Conservation (phyloP, 2,113 vertebrate species). For the Octodon degus region DNA sequence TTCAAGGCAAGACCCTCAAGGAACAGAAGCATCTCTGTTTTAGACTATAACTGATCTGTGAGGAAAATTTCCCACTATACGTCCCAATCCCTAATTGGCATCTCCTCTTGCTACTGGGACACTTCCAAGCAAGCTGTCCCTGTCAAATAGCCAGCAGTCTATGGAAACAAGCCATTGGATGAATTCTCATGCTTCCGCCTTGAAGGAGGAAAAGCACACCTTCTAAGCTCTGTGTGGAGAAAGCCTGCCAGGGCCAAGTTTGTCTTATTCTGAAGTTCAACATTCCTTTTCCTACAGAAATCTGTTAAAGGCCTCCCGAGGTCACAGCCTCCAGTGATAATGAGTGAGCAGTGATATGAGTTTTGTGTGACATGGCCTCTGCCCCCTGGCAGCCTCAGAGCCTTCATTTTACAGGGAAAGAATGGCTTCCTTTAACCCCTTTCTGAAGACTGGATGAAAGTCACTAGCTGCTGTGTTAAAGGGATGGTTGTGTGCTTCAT, state of each 20-base stretch:
- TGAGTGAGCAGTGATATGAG: not conserved
- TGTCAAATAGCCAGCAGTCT: not conserved
- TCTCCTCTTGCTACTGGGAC: slow-evolving; percentile 27
- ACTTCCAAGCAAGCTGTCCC: not conserved
- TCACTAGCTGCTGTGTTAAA: not conserved
- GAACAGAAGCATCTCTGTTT: slow-evolving; percentile 11
- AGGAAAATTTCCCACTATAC: not conserved
- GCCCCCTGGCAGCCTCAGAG: not conserved
- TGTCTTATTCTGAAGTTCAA: slow-evolving; percentile 49
- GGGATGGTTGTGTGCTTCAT: not conserved
- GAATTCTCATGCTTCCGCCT: slow-evolving; percentile 45
- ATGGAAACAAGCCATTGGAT: slow-evolving; percentile 34
- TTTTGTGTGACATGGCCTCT: not conserved
- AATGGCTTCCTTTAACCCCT: not conserved
- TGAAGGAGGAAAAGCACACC: slow-evolving; percentile 34
- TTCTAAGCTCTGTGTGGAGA: not conserved
- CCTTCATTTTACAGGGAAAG: slow-evolving; percentile 4
- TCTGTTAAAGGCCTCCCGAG: not conserved
- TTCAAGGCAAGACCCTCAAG: slow-evolving; percentile 29
- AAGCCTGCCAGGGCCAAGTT: not conserved
- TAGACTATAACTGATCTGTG: not conserved
- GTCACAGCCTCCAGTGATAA: not conserved
- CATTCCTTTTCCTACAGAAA: slow-evolving; percentile 34
- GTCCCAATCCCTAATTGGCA: slow-evolving; percentile 14
- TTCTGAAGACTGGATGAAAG: not conserved